These are phyloP conservation scores for Lithophane semibrunnea DNA, from an alignment of 2,888 invertebrate genomes.

Conservation along the genomic window DNA sequence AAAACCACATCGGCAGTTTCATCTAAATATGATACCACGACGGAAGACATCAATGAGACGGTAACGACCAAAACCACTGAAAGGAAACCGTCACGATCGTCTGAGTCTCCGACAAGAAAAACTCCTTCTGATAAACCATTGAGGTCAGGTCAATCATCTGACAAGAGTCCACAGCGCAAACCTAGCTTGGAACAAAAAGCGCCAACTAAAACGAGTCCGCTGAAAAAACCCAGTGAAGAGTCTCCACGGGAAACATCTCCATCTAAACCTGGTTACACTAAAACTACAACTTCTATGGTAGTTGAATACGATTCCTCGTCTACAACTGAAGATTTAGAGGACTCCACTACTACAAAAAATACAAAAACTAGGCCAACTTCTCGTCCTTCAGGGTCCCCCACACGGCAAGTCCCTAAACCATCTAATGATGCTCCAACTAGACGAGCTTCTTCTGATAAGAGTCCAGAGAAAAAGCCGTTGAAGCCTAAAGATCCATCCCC, in stretches of 20 bases:
- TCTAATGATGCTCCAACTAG: slow-evolving; percentile 1
- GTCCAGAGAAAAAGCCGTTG: slow-evolving; percentile 29
- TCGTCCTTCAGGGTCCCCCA: slow-evolving; percentile 36
- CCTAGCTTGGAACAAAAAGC: slow-evolving; percentile 21
- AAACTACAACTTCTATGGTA: slow-evolving; percentile 56
- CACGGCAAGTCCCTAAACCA: slow-evolving; percentile 1
- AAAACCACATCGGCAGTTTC: slow-evolving; percentile 42
- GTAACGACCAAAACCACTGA: slow-evolving; percentile 35
- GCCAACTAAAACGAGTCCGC: slow-evolving; percentile 46
- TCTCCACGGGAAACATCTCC: slow-evolving; percentile 41
- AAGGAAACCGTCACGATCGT: slow-evolving; percentile 37
- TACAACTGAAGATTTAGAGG: slow-evolving; percentile 45
- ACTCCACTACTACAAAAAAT: slow-evolving; percentile 19
- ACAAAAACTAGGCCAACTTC: slow-evolving; percentile 12
- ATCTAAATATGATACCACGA: slow-evolving; percentile 44
- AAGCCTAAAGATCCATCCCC: slow-evolving; percentile 44
- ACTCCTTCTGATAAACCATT: slow-evolving; percentile 38
- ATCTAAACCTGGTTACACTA: slow-evolving; percentile 54
- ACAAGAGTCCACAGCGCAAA: slow-evolving; percentile 52
- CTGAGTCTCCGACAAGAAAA: slow-evolving; percentile 55
- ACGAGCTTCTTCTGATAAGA: slow-evolving; percentile 20
- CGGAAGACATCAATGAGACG: slow-evolving; percentile 35
- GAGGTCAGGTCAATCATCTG: slow-evolving; percentile 40
- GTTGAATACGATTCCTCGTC: slow-evolving; percentile 57
- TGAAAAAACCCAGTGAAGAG: slow-evolving; percentile 44